phyloP scores from a whole-genome alignment of 2,797 vertebrate species.

The Tinamus major region DNA sequence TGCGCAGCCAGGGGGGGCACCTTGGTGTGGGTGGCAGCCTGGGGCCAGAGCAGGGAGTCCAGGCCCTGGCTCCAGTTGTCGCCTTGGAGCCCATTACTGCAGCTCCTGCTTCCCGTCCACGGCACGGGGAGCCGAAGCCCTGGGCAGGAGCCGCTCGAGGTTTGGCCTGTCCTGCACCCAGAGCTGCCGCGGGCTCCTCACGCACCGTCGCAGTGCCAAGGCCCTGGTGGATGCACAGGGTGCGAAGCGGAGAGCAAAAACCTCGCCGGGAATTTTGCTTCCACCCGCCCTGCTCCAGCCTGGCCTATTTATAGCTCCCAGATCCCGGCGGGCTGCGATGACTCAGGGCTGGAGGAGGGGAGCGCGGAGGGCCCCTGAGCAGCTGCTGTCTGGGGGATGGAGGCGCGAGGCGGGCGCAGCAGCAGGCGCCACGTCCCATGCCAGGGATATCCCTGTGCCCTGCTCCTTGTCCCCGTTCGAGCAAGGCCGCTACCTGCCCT shows the following conservation, averaged over 20 bases:
- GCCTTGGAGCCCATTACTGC: background rate
- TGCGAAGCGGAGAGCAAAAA: fast-evolving
- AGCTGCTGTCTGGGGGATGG: background rate
- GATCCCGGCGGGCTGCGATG: background rate
- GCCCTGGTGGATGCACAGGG: background rate
- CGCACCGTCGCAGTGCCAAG: too few species aligned
- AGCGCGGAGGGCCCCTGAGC: background rate
- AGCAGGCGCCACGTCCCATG: background rate
- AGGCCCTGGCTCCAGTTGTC: background rate
- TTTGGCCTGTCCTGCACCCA: too few species aligned
- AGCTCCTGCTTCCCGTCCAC: background rate
- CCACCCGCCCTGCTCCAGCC: background rate
- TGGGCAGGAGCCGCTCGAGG: too few species aligned
- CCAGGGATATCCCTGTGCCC: fast-evolving
- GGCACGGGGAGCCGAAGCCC: background rate
- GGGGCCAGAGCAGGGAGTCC: background rate
- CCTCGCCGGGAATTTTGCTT: slow-evolving; percentile 37
- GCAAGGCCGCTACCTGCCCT: background rate
- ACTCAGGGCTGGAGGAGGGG: slow-evolving; percentile 58
- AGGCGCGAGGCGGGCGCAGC: background rate
- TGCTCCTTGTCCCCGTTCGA: background rate
- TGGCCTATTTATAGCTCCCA: slow-evolving; percentile 73
- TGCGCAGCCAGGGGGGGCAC: background rate
- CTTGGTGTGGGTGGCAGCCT: background rate
- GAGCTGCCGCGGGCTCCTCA: background rate